Evolutionary conservation across 2,888 invertebrate species (phyloP).

Genomic region (Aproaerema taeniolella): DNA sequence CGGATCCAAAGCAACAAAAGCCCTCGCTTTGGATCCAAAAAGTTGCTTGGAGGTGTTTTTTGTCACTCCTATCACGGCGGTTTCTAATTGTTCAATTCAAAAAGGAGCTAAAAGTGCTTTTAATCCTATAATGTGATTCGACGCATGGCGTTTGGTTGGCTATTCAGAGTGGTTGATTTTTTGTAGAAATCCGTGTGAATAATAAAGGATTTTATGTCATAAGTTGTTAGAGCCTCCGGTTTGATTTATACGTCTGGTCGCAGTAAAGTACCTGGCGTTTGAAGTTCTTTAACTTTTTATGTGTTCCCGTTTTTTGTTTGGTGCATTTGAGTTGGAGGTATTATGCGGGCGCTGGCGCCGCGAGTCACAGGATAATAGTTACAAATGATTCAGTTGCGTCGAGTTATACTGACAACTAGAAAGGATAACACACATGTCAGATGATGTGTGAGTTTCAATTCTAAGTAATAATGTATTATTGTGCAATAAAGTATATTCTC

Average conservation of each 20-base stretch:
- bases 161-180: slow-evolving; percentile 24
- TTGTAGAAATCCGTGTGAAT: slow-evolving; percentile 50
- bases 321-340: slow-evolving; percentile 15
- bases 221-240: slow-evolving; percentile 53
- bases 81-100: slow-evolving; percentile 59
- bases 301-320: slow-evolving; percentile 43
- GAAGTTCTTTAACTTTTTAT: slow-evolving; percentile 31
- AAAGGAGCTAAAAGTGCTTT: slow-evolving; percentile 50
- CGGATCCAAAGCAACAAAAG: slow-evolving; percentile 28
- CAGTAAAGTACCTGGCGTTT: slow-evolving; percentile 49
- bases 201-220: slow-evolving; percentile 71
- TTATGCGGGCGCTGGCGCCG: slow-evolving; percentile 47
- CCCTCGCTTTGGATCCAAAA: slow-evolving; percentile 1
- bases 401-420: no score
- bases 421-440: no score
- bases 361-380: slow-evolving; percentile 7
- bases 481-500: no score
- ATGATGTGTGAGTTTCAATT: no score
- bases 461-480: no score
- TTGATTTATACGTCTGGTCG: slow-evolving; percentile 61
- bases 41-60: slow-evolving; percentile 43
- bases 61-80: slow-evolving; percentile 55
- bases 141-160: slow-evolving; percentile 36
- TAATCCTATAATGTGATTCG: slow-evolving; percentile 65
- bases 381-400: no score